A percentile compares a stretch with the other conserved stretches of the same genome.
Evolutionary conservation across 2,113 vertebrate genomes (phyloP).

Genomic region (Oceanodroma tethys): DNA sequence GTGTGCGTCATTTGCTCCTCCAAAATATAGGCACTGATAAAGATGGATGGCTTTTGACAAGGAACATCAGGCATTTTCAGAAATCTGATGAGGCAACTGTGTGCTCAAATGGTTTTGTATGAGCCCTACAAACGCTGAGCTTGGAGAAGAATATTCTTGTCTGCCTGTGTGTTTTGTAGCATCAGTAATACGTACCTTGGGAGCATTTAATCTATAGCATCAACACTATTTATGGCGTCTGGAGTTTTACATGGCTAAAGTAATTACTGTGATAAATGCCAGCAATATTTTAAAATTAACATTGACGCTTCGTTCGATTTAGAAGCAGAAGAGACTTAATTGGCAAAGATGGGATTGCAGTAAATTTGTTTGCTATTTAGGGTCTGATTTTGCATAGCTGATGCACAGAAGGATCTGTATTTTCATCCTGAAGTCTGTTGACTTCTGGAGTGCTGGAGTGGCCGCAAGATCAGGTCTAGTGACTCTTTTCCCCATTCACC

Average conservation of each 20-base stretch:
- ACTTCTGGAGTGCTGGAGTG: neutral
- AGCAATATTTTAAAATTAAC: constrained; percentile 60
- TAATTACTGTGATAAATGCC: constrained; percentile 63
- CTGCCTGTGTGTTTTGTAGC: neutral
- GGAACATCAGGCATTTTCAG: constrained; percentile 5
- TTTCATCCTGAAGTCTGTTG: neutral
- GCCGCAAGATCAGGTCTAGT: neutral
- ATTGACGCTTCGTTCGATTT: constrained; percentile 27
- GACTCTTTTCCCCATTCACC: neutral
- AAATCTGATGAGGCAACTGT: neutral
- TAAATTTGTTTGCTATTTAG: neutral
- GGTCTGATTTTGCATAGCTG: neutral
- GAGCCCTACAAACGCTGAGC: constrained; percentile 1
- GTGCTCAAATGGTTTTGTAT: neutral
- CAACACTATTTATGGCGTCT: constrained; percentile 42
- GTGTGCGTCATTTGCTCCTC: neutral
- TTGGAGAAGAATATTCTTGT: constrained; percentile 14
- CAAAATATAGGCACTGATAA: neutral
- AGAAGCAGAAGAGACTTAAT: constrained; percentile 33
- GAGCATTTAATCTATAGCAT: constrained; percentile 52
- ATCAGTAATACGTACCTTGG: constrained; percentile 1
- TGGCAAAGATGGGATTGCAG: constrained; percentile 13
- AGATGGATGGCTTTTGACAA: constrained; percentile 9
- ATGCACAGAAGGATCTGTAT: neutral
- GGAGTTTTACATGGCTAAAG: constrained; percentile 47